phyloP scores from a whole-genome alignment of 1,140 invertebrate genomes.

The Orchestia grillus region DNA sequence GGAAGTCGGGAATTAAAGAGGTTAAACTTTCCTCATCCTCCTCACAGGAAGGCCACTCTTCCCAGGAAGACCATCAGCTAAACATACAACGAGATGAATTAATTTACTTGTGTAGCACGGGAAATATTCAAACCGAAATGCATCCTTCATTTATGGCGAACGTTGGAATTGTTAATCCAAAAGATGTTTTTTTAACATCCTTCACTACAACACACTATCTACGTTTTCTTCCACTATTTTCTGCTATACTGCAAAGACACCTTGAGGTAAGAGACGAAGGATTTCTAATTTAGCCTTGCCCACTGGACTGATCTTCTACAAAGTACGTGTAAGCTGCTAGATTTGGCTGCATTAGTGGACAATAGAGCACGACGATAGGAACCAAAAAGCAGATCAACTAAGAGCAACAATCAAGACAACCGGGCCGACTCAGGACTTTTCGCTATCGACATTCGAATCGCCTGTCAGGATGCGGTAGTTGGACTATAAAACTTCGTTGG shows the following conservation, averaged over 20 bases:
- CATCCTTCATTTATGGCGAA: not conserved
- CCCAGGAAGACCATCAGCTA: not conserved
- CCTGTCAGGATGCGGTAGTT: slow-evolving; percentile 34
- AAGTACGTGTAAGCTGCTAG: not conserved
- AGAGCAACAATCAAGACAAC: not conserved
- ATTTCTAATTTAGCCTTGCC: not conserved
- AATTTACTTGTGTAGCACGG: not conserved
- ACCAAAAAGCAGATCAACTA: not conserved
- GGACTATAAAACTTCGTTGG: slow-evolving; percentile 31
- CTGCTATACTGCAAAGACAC: not conserved
- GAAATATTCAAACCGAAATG: not conserved
- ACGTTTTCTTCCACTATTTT: not conserved
- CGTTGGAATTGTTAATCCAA: not conserved
- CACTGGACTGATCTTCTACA: not conserved
- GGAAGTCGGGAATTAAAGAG: not conserved
- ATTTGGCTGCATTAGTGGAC: not conserved
- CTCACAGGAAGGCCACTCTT: too few species aligned
- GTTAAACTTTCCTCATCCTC: not conserved
- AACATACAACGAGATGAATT: not conserved
- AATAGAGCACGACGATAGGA: not conserved
- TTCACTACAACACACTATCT: not conserved
- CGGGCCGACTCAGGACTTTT: not conserved
- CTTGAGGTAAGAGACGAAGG: not conserved
- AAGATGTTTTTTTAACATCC: not conserved
- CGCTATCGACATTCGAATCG: slow-evolving; percentile 17